Conservation (phyloP, 2,888 invertebrate genomes). For the Rhagium mordax region DNA sequence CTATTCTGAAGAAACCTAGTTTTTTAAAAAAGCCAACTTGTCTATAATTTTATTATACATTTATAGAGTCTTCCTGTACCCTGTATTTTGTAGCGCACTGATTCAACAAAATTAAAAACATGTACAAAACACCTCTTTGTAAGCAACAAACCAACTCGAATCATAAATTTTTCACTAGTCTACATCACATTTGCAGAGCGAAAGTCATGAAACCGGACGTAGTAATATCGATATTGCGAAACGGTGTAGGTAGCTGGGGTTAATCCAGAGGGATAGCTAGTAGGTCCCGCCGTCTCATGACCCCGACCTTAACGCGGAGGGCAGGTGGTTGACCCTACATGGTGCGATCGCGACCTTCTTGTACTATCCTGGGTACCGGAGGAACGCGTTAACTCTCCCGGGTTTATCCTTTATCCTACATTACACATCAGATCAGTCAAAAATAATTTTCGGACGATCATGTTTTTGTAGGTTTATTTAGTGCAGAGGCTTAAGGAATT, state of each 20-base stretch:
- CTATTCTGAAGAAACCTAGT: too few species aligned
- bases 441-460: too few species aligned
- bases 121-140: not conserved
- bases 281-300: constrained; percentile 37
- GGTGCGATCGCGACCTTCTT: constrained; percentile 43
- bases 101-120: too few species aligned
- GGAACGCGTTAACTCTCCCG: not conserved
- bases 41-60: too few species aligned
- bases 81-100: too few species aligned
- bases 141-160: constrained; percentile 8
- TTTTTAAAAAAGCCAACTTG: too few species aligned
- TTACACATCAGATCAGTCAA: too few species aligned
- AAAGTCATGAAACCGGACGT: constrained; percentile 29
- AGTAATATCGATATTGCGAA: constrained; percentile 20
- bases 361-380: not conserved
- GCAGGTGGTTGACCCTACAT: constrained; percentile 42
- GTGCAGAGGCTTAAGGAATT: too few species aligned
- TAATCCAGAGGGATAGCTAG: constrained; percentile 18
- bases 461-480: too few species aligned
- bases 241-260: constrained; percentile 24
- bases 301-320: constrained; percentile 42
- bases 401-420: not conserved
- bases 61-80: too few species aligned
- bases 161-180: constrained; percentile 31
- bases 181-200: constrained; percentile 10